phyloP scores from a whole-genome alignment of 2,797 vertebrate genomes.

The Pteronotus mesoamericanus region DNA sequence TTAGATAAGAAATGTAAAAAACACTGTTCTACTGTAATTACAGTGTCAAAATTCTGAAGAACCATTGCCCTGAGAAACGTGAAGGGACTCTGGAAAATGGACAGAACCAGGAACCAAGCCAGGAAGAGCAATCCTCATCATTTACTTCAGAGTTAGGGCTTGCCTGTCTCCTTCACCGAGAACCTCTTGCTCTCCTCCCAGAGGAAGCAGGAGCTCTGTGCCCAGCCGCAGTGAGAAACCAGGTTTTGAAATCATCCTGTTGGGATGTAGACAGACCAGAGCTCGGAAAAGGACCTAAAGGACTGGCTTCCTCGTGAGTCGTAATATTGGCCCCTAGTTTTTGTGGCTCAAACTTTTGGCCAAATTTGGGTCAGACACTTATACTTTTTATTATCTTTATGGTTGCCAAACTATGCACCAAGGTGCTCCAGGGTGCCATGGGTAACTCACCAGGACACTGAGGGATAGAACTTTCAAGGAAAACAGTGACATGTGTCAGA shows the following conservation, averaged over 20 bases:
- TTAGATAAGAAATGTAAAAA: neutral
- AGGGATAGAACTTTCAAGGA: neutral
- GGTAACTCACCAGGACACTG: neutral
- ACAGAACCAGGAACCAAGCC: neutral
- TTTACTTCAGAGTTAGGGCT: neutral
- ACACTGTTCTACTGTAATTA: neutral
- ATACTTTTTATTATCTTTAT: neutral
- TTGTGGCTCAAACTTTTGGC: neutral
- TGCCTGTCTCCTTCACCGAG: neutral
- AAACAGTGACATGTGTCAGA: neutral
- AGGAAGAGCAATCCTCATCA: neutral
- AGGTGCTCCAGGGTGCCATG: neutral
- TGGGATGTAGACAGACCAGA: neutral
- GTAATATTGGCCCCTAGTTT: neutral
- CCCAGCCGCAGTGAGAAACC: neutral
- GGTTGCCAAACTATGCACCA: neutral
- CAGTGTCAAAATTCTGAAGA: neutral
- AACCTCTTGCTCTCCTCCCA: neutral
- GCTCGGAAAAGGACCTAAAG: neutral
- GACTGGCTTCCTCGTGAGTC: neutral
- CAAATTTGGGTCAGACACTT: neutral
- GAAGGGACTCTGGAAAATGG: neutral
- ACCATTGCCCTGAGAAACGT: neutral
- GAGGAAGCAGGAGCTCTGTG: neutral
- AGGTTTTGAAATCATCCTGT: neutral